phyloP scores from a whole-genome alignment of 2,113 vertebrate species.

The Ctenomys sociabilis region DNA sequence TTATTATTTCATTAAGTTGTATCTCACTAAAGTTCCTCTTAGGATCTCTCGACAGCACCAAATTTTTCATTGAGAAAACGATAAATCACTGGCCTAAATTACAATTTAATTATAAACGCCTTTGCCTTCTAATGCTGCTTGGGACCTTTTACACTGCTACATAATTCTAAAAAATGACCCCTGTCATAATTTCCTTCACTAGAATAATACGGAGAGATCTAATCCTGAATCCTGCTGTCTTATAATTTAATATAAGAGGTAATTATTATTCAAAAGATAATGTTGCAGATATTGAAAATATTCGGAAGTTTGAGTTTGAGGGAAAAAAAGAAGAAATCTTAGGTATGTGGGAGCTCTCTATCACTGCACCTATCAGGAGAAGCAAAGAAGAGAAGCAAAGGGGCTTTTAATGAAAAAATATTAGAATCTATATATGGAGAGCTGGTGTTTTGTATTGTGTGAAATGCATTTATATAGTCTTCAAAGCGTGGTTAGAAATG shows the following conservation, averaged over 20 bases:
- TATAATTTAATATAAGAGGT: constrained; percentile 91
- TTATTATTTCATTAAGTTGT: constrained; percentile 99
- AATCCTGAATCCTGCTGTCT: constrained; percentile 90
- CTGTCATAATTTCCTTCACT: constrained; percentile 93
- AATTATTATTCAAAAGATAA: constrained; percentile 91
- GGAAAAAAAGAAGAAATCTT: constrained; percentile 51
- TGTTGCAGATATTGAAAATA: constrained; percentile 90
- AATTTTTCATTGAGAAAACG: constrained; percentile 92
- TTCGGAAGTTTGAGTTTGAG: constrained; percentile 84
- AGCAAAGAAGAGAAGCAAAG: constrained; percentile 80
- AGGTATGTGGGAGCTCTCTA: constrained; percentile 72
- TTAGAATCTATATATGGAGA: constrained; percentile 70
- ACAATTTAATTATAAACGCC: constrained; percentile 99
- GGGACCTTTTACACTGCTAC: constrained; percentile 95
- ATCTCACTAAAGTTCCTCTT: constrained; percentile 91
- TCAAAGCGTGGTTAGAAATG: constrained; percentile 74
- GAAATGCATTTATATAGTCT: constrained; percentile 74
- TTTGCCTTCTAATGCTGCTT: constrained; percentile 97
- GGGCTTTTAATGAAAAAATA: constrained; percentile 81
- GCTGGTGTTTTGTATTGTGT: constrained; percentile 77
- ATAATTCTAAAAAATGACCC: constrained; percentile 99
- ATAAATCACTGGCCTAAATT: constrained; percentile 97
- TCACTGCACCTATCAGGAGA: constrained; percentile 71
- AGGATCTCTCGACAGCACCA: constrained; percentile 89
- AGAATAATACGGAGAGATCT: constrained; percentile 90